Percentiles rank a stretch among this genome's conserved stretches.
Conservation (phyloP, 2,797 vertebrate genomes). For the Helostoma temminkii region DNA sequence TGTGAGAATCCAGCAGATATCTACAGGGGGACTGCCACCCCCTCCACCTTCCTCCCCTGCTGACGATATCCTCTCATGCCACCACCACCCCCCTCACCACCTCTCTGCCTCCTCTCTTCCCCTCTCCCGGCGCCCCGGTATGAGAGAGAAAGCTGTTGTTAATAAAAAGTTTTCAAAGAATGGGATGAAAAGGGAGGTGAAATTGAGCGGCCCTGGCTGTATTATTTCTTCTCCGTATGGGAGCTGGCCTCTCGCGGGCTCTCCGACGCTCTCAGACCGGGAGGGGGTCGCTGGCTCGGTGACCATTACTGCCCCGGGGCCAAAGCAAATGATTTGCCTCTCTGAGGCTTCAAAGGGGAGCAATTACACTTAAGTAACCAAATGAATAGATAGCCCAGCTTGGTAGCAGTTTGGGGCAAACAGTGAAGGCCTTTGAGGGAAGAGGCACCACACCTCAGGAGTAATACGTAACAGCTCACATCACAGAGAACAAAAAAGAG, state of each 20-base stretch:
- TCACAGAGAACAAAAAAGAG: constrained; percentile 57
- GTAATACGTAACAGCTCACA: constrained; percentile 83
- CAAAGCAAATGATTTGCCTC: constrained; percentile 91
- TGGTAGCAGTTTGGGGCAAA: constrained; percentile 86
- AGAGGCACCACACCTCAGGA: constrained; percentile 85
- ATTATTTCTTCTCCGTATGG: constrained; percentile 89
- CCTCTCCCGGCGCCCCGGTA: constrained; percentile 76
- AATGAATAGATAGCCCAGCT: constrained; percentile 91
- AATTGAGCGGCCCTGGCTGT: constrained; percentile 86
- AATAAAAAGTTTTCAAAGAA: constrained; percentile 89
- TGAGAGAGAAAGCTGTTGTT: constrained; percentile 87
- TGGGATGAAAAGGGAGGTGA: constrained; percentile 88
- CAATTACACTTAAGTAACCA: constrained; percentile 92
- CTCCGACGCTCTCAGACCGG: constrained; percentile 83
- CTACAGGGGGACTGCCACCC: constrained; percentile 69
- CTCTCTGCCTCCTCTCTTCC: constrained; percentile 64
- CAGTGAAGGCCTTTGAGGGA: constrained; percentile 86
- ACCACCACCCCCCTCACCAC: constrained; percentile 38
- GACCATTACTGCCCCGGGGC: constrained; percentile 86
- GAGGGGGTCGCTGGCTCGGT: constrained; percentile 84
- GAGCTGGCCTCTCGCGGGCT: constrained; percentile 86
- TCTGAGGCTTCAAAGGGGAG: constrained; percentile 89
- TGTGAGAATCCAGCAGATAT: constrained; percentile 77
- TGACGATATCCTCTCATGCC: constrained; percentile 73
- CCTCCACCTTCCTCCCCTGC: constrained; percentile 31